Base-by-base conservation (phyloP, 2,113 vertebrate genomes). In the Mormoops blainvillei region DNA sequence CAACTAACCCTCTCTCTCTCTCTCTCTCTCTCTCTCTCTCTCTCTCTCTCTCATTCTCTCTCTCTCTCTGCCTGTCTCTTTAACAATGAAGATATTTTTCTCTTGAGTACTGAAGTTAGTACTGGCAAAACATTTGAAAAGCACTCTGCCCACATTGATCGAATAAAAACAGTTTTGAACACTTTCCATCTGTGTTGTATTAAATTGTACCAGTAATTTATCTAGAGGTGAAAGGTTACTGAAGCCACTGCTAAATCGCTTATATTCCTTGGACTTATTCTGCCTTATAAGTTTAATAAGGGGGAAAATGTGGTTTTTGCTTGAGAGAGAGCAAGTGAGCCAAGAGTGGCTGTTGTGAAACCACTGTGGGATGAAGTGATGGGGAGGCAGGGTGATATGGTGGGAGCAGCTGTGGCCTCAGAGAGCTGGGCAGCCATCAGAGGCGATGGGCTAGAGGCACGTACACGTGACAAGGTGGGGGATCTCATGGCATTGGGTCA, bases 81-180 rank as follows among this genome's bases (percentile, higher is more conserved):
- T 88, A 68, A 94, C 54, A 78, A 67, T 65, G 73, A 95, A 94
- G 95, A 56, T 65, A 94, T 86, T 93, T 97, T 73, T 90, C 82
- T 85, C 83, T 63, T 80, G 80, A 70, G 83, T 88, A 76, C 12
- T 68, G 54, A 81, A 91, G 65, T 81, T 93, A 91, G 41, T 73
- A 24, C 89, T 58, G 73, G 73, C 50, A 96, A 94, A 90, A 86
- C 83, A 94, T 89, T 93, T 96, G 91, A 45, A 94, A 89, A 95
- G 83, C 50, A 67, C 67, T 87, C 50, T 68, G 36, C n/a, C 52
- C 73, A n/a, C 48, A 89, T 63, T 86, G 82, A 89, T 65, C 0
- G 74, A 94, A 63, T 70, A 82, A 87, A 94, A 94, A 58, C 43
- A 89, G 71, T 78, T 96, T 94, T 43, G 89, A 89, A 89, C 20